Base-by-base conservation (phyloP, 2,888 invertebrate species). In the Acleris cristana region DNA sequence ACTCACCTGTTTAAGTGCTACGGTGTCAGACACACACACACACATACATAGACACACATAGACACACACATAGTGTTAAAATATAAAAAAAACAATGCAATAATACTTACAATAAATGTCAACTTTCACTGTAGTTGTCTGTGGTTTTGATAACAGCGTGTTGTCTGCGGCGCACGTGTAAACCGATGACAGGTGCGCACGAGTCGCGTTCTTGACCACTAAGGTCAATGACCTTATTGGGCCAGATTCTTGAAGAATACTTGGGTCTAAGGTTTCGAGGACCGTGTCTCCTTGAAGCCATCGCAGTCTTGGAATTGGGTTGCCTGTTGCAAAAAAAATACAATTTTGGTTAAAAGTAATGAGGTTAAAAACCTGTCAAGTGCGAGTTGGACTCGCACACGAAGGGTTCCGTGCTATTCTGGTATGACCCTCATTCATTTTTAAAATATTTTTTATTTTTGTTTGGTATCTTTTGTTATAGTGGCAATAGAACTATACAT, bases 121-220 rank as follows among this genome's bases (percentile, higher is more conserved):
- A 57, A 96, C 91, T 74, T 94, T 94, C 44, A 96, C 93, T 18
- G 94, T 91, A 26, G 95, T 93, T 48, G 94, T 94, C 65, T 95
- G 93, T 0, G 96, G 95, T 3, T 94, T 93, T 34, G 95, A 94
- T 73, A 95, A 86, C 72, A 94, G 88, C 69, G 96, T 96, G 81
- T 96, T 96, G 80, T 95, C 94, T 14, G 96, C 96, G 76, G 95
- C 94, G 80, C 96, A 96, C 23, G 95, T 95, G 82, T 95, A 96
- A 4, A 94, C 87, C 21, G 95, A 93, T 61, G 95, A 93, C 56
- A 96, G 90, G 81, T 96, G 95, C 7, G 92, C 87, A 61, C 96
- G 88, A 48, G 94, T 93, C 51, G 91, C 91, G 65, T 90, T 90
- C 49, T 79, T 82, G 60, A 92, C 75, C 2, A 80, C 79, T 63